Evolutionary conservation across 2,888 invertebrate genomes (phyloP), one percentile per base, ranked within the genome.

Genomic region (Athetis lepigone): DNA sequence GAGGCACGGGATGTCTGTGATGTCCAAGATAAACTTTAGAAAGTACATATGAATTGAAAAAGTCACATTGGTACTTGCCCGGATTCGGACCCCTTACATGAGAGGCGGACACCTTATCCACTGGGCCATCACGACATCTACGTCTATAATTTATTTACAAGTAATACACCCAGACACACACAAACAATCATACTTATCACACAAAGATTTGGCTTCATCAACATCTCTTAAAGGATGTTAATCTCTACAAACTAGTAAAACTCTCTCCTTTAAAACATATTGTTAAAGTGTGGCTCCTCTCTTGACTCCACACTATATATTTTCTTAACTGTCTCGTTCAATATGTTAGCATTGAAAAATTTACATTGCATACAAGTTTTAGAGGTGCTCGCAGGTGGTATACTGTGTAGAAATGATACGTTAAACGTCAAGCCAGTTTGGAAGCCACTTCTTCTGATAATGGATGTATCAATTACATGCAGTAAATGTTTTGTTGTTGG

Each of bases 291-390:
- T 9, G 27, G 58, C 16, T 58, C 39, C 46, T 56, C 63, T 47
- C 19, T 46, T 74, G 49, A 68, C 69, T 74, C 57, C 45, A 54
- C 52, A 52, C 78, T 58, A 66, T 65, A 78, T 45, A 74, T 74
- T 54, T 62, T 78, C 79, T 21, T 67, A 68, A 43, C 68, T 55
- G 74, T 74, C 74, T 58, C 40, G 52, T 78, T 62, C 75, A 78
- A 74, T 78, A 74, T 74, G 70, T 75, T 69, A 46, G 51, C 62
- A 62, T 52, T 62, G 74, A 78, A 74, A 74, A 74, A 74, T 78
- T 59, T 74, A 69, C 75, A 75, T 59, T 33, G 56, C 39, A 67
- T 56, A 36, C 45, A 55, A 61, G 69, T 61, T 78, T 68, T 39
- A 62, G 39, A 62, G 68, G 39, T 43, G 58, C 36, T 61, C 57